Conservation (phyloP, 30 jellyfish, hydroid and myxozoan species). For the Chrysaora quinquecirrha region DNA sequence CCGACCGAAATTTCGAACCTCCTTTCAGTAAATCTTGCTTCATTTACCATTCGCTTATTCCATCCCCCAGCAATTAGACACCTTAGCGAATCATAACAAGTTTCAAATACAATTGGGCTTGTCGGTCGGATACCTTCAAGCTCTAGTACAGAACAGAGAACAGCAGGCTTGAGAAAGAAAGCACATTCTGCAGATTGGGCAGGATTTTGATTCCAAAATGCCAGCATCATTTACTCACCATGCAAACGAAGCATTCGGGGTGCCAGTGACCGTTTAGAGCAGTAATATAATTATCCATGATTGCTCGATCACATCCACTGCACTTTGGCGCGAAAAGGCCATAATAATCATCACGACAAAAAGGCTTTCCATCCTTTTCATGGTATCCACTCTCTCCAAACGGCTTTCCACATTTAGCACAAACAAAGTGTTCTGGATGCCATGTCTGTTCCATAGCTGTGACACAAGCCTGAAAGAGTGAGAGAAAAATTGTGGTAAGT, state of each 20-base stretch:
- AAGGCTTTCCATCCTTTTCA: conserved; percentile 93
- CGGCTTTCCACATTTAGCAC: conserved; percentile 88
- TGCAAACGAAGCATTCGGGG: conserved; percentile 95
- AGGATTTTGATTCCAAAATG: too few species aligned
- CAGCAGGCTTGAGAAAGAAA: too few species aligned
- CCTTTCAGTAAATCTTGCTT: too few species aligned
- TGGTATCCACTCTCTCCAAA: conserved; percentile 91
- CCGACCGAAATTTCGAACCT: too few species aligned
- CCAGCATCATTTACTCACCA: too few species aligned
- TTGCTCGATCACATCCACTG: conserved; percentile 90
- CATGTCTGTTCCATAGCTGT: conserved; percentile 94
- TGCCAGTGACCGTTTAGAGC: conserved; percentile 98
- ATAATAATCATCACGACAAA: conserved; percentile 87
- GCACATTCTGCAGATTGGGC: too few species aligned
- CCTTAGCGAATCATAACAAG: too few species aligned
- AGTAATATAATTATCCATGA: conserved; percentile 85
- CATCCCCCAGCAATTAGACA: too few species aligned
- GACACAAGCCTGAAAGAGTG: conserved; percentile 73
- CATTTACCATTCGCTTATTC: too few species aligned
- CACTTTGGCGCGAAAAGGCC: conserved; percentile 91
- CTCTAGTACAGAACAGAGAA: too few species aligned
- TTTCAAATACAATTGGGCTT: too few species aligned
- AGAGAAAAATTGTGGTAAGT: not conserved
- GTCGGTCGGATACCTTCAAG: too few species aligned
- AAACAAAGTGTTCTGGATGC: conserved; percentile 97